phyloP scores from a whole-genome alignment of 2,113 vertebrate species.

The Junco hyemalis region DNA sequence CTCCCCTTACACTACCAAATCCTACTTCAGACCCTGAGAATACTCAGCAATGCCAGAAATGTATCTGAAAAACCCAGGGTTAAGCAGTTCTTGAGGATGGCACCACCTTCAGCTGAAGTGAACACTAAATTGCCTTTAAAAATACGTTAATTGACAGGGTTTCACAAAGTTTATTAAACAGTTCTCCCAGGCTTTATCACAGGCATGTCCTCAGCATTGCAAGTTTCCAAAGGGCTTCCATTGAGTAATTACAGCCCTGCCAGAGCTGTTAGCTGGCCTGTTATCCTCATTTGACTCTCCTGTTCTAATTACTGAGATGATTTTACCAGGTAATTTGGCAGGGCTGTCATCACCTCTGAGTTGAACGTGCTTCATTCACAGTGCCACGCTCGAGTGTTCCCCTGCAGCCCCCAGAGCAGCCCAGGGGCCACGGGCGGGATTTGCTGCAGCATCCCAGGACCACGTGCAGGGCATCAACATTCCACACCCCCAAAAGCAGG shows the following conservation, averaged over 20 bases:
- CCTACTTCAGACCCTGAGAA: neutral
- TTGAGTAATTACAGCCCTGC: neutral
- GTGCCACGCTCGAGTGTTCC: neutral
- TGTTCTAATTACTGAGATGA: neutral
- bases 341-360: neutral
- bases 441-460: neutral
- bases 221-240: neutral
- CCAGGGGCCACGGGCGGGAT: neutral
- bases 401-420: neutral
- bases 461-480: rapidly evolving
- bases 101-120: neutral
- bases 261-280: neutral
- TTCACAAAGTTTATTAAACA: neutral
- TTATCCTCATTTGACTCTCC: neutral
- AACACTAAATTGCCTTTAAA: neutral
- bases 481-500: neutral
- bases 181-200: neutral
- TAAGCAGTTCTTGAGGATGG: neutral
- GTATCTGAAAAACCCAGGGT: neutral
- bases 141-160: neutral
- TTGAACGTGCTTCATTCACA: neutral
- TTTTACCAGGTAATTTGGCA: constrained; percentile 1
- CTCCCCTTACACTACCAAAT: neutral
- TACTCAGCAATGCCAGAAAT: neutral
- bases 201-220: neutral